phyloP scores from a whole-genome alignment of 2,888 invertebrate species.

The Caenorhabditis wallacei region DNA sequence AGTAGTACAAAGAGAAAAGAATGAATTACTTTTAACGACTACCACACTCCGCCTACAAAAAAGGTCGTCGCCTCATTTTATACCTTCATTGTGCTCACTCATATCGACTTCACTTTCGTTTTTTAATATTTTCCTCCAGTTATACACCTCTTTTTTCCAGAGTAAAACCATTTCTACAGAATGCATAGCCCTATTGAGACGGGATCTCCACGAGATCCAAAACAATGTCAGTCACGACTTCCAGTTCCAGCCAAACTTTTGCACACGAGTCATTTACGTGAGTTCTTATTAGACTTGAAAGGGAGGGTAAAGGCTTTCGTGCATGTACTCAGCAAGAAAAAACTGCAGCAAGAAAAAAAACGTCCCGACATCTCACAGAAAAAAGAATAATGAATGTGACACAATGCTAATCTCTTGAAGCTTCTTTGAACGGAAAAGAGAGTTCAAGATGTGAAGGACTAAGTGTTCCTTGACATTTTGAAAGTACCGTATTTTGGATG shows the following conservation, averaged over 20 bases:
- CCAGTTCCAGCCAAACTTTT: constrained; percentile 6
- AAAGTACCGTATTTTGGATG: no score
- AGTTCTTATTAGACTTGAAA: background rate
- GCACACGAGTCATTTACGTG: constrained; percentile 9
- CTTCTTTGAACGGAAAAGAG: background rate
- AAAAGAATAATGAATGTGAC: background rate
- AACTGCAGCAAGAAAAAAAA: background rate
- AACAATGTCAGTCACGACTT: background rate
- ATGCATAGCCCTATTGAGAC: background rate
- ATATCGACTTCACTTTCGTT: background rate
- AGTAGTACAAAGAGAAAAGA: background rate
- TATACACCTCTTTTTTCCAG: background rate
- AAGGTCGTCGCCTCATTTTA: background rate
- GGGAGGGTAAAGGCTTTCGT: no score
- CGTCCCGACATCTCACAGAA: no score
- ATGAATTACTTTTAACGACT: background rate
- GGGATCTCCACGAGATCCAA: no score
- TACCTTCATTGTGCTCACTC: background rate
- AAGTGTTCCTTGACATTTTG: no score
- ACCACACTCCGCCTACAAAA: background rate
- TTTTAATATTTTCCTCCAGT: background rate
- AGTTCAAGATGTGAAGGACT: no score
- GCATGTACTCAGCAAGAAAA: no score
- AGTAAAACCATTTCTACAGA: background rate
- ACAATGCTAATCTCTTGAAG: background rate